phyloP scores from a whole-genome alignment of 2,888 invertebrate genomes.

The Melieria picta region DNA sequence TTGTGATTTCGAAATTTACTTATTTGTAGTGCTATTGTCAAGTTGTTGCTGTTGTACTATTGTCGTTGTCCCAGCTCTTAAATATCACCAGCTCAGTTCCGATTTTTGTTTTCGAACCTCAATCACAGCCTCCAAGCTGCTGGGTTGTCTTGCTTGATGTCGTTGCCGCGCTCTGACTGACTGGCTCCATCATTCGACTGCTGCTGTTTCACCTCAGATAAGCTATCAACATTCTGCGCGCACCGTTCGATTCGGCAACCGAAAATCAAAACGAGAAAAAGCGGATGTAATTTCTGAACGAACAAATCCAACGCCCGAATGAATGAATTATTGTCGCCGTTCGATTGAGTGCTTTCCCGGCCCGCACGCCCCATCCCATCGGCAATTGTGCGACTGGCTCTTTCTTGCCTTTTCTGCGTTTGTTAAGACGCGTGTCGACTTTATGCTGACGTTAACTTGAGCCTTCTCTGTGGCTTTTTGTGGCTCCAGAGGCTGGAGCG shows the following conservation, averaged over 20 bases:
- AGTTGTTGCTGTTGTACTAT: constrained; percentile 12
- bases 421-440: background rate
- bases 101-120: constrained; percentile 23
- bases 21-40: constrained; percentile 1
- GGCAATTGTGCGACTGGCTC: constrained; percentile 5
- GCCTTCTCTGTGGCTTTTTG: background rate
- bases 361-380: background rate
- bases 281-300: constrained; percentile 15
- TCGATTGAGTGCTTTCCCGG: background rate
- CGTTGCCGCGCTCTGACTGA: too few relatives aligned
- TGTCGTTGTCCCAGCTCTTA: background rate
- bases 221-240: constrained; percentile 25
- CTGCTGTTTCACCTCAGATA: constrained; percentile 16
- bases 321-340: constrained; percentile 20
- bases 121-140: constrained; percentile 17
- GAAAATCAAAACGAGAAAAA: background rate
- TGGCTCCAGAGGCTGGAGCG: background rate
- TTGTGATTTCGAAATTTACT: constrained; percentile 42
- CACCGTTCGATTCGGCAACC: background rate
- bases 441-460: constrained; percentile 10
- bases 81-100: constrained; percentile 10
- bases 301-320: background rate
- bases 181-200: background rate
- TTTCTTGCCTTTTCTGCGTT: background rate
- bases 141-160: constrained; percentile 4